Evolutionary conservation across 2,113 vertebrate species (phyloP), one percentile per base, ranked within the genome.

Genomic region (Stigmatopora argus): DNA sequence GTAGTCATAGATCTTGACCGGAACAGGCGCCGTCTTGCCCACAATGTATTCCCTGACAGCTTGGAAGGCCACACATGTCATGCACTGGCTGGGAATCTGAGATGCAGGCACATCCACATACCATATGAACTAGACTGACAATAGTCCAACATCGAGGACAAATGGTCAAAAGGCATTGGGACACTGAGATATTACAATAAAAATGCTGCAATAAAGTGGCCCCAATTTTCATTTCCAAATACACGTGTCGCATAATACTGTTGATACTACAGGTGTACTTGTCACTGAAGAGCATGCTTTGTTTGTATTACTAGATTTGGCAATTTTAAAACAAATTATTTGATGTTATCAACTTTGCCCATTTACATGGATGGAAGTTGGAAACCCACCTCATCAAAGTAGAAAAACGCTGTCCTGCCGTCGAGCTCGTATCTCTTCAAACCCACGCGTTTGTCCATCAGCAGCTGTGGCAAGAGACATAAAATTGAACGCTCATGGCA

Each of bases 1-100:
- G 89, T 95, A 98, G 83, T 96, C 95, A 0, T 96, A 97, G 64
- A 98, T 92, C 53, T 93, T 94, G 85, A 96, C 90, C 0, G 95
- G 94, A 74, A 95, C 92, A 2, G 95, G 94, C 1, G 95, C 93
- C 0, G 94, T 97, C 89, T 96, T 95, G 81, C 95, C 95, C 63
- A 97, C 94, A 9, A 96, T 93, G 67, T 93, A 94, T 76, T 97
- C 93, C 59, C 95, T 88, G 80, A 93, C 87, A 38, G 95, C 93
- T 70, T 90, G 90, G 71, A 98, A 95, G 75, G 87, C 89, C 18
- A 96, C 92, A 73, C 95, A 97, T 10, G 94, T 98, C 93, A 95
- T 91, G 81, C 95, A 97, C 83, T 92, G 92, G 86, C 94, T 95
- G 46, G 94, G 91, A 67, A 96, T 96, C 95, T 97, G 87, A 62